Percentiles rank a stretch among this genome's conserved stretches.
These are phyloP conservation scores for Coregonus ussuriensis DNA, from an alignment of 2,797 vertebrate species.

Conservation along the genomic window DNA sequence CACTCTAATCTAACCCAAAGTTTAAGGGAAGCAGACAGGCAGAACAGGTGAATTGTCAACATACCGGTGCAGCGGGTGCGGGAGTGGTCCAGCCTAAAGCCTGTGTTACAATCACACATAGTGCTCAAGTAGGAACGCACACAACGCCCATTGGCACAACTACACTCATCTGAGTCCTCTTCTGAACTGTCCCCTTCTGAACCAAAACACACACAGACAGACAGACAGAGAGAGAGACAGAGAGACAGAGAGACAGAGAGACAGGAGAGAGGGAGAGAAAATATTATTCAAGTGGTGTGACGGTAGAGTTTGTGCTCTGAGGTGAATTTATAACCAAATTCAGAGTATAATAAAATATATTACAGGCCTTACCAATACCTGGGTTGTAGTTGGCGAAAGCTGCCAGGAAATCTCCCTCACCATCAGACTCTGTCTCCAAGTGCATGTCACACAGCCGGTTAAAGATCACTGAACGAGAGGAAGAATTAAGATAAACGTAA, in stretches of 20 bases:
- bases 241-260: no score
- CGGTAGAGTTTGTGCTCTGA: background rate
- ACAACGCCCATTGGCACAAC: constrained; percentile 86
- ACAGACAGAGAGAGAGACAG: background rate
- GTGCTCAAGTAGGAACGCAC: constrained; percentile 84
- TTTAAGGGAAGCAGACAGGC: background rate
- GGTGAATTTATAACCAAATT: background rate
- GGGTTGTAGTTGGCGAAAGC: constrained; percentile 78
- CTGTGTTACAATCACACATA: constrained; percentile 87
- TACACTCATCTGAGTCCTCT: constrained; percentile 90
- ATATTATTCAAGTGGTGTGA: background rate
- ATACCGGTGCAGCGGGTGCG: constrained; percentile 84
- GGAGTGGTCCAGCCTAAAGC: constrained; percentile 86
- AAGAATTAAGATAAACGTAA: background rate
- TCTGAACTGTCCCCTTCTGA: constrained; percentile 87
- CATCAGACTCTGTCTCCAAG: constrained; percentile 80
- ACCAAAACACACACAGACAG: background rate
- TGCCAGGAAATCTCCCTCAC: constrained; percentile 76
- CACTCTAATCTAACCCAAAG: background rate
- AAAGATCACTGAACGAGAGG: constrained; percentile 72
- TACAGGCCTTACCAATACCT: constrained; percentile 56
- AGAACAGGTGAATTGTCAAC: background rate
- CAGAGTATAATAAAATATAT: background rate
- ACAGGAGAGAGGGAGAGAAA: no score
- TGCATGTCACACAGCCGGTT: constrained; percentile 80